These are phyloP conservation scores for Phasia obesa DNA, from an alignment of 2,888 invertebrate genomes.

Conservation along the genomic window DNA sequence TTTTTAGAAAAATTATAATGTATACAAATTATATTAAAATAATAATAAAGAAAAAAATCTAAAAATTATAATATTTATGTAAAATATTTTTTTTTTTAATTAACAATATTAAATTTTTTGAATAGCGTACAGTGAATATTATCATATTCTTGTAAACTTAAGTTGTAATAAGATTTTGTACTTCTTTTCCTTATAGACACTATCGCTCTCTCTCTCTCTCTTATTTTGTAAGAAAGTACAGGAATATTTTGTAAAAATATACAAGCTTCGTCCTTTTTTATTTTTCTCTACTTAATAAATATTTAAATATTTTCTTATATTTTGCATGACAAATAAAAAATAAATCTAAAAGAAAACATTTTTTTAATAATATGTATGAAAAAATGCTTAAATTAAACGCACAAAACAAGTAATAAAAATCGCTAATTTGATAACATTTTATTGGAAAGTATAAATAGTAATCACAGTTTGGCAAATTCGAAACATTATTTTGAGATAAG, in stretches of 20 bases:
- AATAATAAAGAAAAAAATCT: background rate
- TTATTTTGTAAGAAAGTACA: background rate
- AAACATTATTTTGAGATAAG: background rate
- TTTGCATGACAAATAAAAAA: background rate
- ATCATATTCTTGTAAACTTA: constrained; percentile 16
- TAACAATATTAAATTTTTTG: constrained; percentile 5
- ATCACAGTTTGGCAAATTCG: constrained; percentile 29
- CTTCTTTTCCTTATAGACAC: background rate
- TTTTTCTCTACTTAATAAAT: background rate
- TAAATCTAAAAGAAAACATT: constrained; percentile 25
- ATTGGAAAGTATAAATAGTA: constrained; percentile 1
- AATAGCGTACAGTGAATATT: background rate
- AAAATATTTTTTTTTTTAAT: constrained; percentile 40
- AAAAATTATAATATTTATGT: constrained; percentile 10
- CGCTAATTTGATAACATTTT: constrained; percentile 21
- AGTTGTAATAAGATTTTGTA: background rate
- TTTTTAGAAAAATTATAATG: constrained; percentile 42
- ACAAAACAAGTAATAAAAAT: constrained; percentile 36
- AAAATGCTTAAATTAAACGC: constrained; percentile 52
- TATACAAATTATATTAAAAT: constrained; percentile 4
- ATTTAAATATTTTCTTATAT: background rate
- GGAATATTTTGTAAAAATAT: background rate
- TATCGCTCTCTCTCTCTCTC: background rate
- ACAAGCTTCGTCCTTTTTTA: background rate
- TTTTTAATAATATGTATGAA: background rate